These are phyloP conservation scores for Falco columbarius DNA, from an alignment of 2,797 vertebrate species.

Conservation along the genomic window DNA sequence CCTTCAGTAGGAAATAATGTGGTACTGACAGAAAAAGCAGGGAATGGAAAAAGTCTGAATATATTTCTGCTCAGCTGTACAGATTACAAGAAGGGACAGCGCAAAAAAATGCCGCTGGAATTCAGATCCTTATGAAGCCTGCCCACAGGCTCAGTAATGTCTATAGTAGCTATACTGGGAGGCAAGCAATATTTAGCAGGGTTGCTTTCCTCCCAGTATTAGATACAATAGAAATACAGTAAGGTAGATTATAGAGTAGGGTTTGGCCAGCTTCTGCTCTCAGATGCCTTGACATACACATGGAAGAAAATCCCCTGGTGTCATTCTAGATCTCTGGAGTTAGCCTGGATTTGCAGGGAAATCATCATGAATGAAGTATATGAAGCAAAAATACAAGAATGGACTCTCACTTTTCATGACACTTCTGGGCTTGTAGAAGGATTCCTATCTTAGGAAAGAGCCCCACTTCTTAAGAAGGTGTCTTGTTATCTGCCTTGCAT, in stretches of 20 bases:
- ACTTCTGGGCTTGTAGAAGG: background rate
- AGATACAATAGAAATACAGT: background rate
- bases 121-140: background rate
- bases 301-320: background rate
- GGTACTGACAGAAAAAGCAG: slow-evolving; percentile 1
- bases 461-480: background rate
- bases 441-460: background rate
- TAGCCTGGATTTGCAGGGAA: background rate
- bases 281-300: background rate
- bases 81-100: background rate
- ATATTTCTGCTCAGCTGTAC: background rate
- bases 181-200: background rate
- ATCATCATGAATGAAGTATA: background rate
- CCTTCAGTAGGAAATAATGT: background rate
- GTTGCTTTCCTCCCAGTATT: background rate
- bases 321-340: background rate
- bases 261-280: background rate
- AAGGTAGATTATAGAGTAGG: background rate
- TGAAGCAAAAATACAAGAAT: background rate
- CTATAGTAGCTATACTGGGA: background rate
- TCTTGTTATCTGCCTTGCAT: background rate
- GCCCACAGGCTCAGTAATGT: background rate
- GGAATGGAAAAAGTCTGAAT: background rate
- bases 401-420: background rate
- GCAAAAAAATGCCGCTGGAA: background rate